Evolutionary conservation across 2,113 vertebrate genomes (phyloP).

Genomic region (Centropristis striata): DNA sequence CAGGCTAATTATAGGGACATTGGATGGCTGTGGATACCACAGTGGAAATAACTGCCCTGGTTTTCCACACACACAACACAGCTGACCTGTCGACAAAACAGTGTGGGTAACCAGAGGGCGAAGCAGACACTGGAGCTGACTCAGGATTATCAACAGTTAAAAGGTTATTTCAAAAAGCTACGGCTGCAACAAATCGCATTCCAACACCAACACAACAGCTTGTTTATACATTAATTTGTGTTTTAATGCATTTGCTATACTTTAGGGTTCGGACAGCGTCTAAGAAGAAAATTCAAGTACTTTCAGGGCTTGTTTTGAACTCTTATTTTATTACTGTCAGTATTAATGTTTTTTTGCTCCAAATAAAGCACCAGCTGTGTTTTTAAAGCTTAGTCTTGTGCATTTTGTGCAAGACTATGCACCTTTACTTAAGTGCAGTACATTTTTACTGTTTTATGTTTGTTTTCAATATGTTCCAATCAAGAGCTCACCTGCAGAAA

Average conservation of each 20-base stretch:
- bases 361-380: no score
- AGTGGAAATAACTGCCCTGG: slow-evolving; percentile 62
- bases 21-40: slow-evolving; percentile 14
- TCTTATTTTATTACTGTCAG: no score
- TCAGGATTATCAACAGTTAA: background rate
- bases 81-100: slow-evolving; percentile 41
- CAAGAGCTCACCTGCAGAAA: background rate
- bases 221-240: background rate
- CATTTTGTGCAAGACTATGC: background rate
- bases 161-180: background rate
- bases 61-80: slow-evolving; percentile 50
- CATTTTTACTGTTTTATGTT: background rate
- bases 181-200: background rate
- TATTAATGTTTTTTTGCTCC: no score
- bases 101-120: background rate
- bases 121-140: background rate
- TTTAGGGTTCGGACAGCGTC: no score
- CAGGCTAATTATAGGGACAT: slow-evolving; percentile 75
- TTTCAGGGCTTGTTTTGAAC: no score
- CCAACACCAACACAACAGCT: no score
- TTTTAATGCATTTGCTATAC: background rate
- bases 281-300: no score
- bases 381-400: background rate
- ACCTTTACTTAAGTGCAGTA: no score
- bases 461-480: background rate